Evolutionary conservation across 2,888 invertebrate species (phyloP).

Genomic region (Heliconius hortense): DNA sequence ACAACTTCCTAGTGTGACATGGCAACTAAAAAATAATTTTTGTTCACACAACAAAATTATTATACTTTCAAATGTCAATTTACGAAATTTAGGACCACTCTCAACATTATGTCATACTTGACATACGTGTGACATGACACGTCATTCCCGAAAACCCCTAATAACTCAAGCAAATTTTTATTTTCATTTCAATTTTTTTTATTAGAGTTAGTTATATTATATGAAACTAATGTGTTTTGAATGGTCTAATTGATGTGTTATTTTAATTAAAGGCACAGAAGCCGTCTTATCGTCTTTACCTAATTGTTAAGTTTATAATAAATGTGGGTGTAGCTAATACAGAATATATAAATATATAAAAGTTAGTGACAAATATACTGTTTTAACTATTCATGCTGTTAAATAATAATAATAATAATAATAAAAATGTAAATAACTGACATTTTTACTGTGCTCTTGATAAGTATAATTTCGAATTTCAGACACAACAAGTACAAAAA

Average conservation of each 20-base stretch:
- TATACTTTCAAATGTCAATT: too few species aligned
- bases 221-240: conserved; percentile 4
- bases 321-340: background rate
- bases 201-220: background rate
- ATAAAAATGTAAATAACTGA: too few species aligned
- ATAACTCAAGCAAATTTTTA: background rate
- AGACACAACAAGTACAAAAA: background rate
- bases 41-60: too few species aligned
- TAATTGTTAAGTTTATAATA: conserved; percentile 2
- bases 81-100: too few species aligned
- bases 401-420: too few species aligned
- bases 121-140: background rate
- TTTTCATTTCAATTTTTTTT: background rate
- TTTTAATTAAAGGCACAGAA: conserved; percentile 25
- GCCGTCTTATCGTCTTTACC: conserved; percentile 27
- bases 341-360: background rate
- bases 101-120: too few species aligned
- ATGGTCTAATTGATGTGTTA: background rate
- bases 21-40: too few species aligned
- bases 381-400: background rate
- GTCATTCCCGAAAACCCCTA: background rate
- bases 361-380: background rate
- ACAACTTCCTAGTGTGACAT: too few species aligned
- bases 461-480: background rate
- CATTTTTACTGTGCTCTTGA: too few species aligned